Evolutionary conservation across 2,113 vertebrate genomes (phyloP).

Genomic region (Calidris pugnax): DNA sequence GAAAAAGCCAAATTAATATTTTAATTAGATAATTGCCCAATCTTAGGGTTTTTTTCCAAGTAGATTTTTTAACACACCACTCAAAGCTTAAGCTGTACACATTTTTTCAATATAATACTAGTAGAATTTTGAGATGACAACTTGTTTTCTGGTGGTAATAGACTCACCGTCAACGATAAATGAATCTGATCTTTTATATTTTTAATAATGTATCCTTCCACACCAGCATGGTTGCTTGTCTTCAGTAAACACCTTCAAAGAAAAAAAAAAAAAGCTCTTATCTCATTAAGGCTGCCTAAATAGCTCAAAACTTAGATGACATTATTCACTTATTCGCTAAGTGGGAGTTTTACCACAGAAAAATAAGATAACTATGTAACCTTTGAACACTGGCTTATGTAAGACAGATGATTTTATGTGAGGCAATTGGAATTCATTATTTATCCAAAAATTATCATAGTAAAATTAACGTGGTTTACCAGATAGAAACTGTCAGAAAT

Average conservation of each 20-base stretch:
- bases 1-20: background rate
- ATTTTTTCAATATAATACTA: background rate
- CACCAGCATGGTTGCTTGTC: slow-evolving; percentile 89
- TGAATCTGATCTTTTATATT: slow-evolving; percentile 92
- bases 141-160: background rate
- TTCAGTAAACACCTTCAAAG: slow-evolving; percentile 87
- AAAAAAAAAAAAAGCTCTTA: background rate
- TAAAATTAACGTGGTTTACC: background rate
- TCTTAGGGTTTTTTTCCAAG: background rate
- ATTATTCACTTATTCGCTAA: background rate
- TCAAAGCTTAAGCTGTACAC: background rate
- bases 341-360: background rate
- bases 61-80: background rate
- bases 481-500: background rate
- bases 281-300: background rate
- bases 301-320: background rate
- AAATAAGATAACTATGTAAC: background rate
- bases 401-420: background rate
- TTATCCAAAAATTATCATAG: background rate
- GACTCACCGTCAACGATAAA: slow-evolving; percentile 82
- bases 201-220: slow-evolving; percentile 89
- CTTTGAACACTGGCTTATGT: background rate
- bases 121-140: background rate
- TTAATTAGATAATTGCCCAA: background rate
- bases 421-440: background rate